Conservation (phyloP, 1,140 invertebrate genomes). For the Calycopis cecrops region DNA sequence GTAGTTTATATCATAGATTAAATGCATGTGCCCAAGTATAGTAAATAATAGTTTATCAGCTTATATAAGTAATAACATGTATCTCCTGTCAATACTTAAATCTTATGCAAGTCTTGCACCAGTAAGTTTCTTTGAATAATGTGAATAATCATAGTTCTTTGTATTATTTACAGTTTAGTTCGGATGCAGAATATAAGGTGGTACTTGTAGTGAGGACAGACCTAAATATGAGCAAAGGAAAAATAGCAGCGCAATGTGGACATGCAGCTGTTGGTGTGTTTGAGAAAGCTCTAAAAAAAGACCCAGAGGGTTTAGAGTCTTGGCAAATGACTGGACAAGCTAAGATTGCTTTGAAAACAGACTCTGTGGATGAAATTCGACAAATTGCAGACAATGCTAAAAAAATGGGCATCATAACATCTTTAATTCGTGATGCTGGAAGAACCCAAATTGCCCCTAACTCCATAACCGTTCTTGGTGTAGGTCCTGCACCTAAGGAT, state of each 20-base stretch:
- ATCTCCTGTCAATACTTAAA: no score
- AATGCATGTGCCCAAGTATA: no score
- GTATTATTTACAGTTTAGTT: no score
- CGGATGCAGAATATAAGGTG: conserved; percentile 82
- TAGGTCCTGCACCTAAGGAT: conserved; percentile 89
- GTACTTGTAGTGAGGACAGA: conserved; percentile 92
- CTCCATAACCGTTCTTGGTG: conserved; percentile 90
- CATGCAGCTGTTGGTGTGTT: conserved; percentile 92
- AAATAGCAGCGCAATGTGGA: conserved; percentile 93
- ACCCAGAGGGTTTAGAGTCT: conserved; percentile 78
- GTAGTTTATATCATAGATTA: no score
- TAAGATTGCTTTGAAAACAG: conserved; percentile 88
- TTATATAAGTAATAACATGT: no score
- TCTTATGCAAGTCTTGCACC: no score
- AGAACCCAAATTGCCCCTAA: conserved; percentile 92
- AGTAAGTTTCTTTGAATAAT: no score
- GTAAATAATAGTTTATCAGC: no score
- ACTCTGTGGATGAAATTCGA: conserved; percentile 80
- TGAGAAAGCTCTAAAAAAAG: conserved; percentile 78
- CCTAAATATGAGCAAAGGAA: conserved; percentile 95
- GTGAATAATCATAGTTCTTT: no score
- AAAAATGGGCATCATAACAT: conserved; percentile 80
- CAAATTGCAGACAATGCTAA: conserved; percentile 81
- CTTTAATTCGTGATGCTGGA: conserved; percentile 90
- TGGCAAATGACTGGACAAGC: conserved; percentile 89